A percentile compares a stretch with the other conserved stretches of the same genome.
These are phyloP conservation scores for Carterocephalus palaemon DNA, from an alignment of 2,888 invertebrate genomes.

Conservation along the genomic window DNA sequence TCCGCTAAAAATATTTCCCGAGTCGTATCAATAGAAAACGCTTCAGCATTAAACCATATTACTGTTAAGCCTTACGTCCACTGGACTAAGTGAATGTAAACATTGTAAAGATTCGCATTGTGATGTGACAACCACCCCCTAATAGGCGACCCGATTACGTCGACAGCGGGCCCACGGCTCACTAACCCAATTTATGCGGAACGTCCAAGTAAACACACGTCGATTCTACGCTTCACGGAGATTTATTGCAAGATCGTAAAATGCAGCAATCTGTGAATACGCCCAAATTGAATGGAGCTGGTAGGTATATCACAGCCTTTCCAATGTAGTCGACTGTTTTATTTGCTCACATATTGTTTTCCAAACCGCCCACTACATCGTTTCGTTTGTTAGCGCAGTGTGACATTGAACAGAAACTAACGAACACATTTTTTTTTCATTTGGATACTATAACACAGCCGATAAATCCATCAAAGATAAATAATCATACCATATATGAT, in stretches of 20 bases:
- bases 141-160: conserved; percentile 66
- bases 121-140: conserved; percentile 59
- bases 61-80: conserved; percentile 17
- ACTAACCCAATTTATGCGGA: conserved; percentile 70
- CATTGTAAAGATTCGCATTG: conserved; percentile 52
- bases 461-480: no score
- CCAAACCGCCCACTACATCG: conserved; percentile 19
- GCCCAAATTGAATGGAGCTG: conserved; percentile 47
- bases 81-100: conserved; percentile 50
- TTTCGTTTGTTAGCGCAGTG: conserved; percentile 17
- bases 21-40: no score
- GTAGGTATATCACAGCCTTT: conserved; percentile 38
- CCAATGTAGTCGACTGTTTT: conserved; percentile 30
- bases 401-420: conserved; percentile 13
- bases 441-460: no score
- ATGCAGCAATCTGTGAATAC: conserved; percentile 49
- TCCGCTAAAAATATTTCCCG: no score
- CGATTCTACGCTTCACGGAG: conserved; percentile 51
- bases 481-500: no score
- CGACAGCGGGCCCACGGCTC: conserved; percentile 53
- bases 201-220: conserved; percentile 64
- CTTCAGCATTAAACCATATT: no score
- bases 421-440: conserved; percentile 6
- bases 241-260: conserved; percentile 66
- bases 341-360: conserved; percentile 38